Evolutionary conservation across 2,113 vertebrate species (phyloP), one percentile per base, ranked within the genome.

Genomic region (Rattus rattus): DNA sequence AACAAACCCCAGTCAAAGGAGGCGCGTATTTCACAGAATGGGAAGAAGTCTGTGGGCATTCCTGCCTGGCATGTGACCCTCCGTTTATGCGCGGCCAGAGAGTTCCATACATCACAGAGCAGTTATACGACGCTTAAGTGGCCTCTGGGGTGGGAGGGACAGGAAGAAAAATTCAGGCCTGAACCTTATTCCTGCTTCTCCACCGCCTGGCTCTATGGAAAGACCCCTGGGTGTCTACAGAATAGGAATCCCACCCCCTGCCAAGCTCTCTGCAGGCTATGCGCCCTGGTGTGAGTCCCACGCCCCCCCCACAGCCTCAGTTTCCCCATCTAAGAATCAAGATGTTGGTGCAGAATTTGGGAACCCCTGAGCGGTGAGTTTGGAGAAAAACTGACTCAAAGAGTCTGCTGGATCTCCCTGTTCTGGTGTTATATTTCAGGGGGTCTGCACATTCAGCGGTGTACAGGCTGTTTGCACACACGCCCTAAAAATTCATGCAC

Each of bases 1-100:
- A 98, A 98, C 98, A 98, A 98, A 98, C 96, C 95, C 86, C 95
- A 79, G 98, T 98, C 98, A 98, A 98, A 98, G 98, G 94, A 98
- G 98, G 98, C 98, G 96, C 97, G 98, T 98, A 98, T 98, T 99
- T 99, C 98, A 98, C 97, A 97, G 96, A 98, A 98, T 92, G 94
- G 98, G 97, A 98, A 97, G 96, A 98, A 98, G 98, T 98, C 95
- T 94, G 98, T 98, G 97, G 98, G 98, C 98, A 96, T 97, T 98
- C 98, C 98, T 98, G 98, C 98, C 98, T 98, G 98, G 98, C 92
- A 92, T 97, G 98, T 98, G 98, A 98, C 98, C 98, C 91, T 89
- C 97, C 96, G 97, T 98, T 98, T 98, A 98, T 98, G 98, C 96
- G 91, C 95, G 72, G 97, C 92, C 97, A 97, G 97, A 97, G 97